Conservation (phyloP, 2,797 vertebrate species). For the Poeciliopsis paucimaculata region DNA sequence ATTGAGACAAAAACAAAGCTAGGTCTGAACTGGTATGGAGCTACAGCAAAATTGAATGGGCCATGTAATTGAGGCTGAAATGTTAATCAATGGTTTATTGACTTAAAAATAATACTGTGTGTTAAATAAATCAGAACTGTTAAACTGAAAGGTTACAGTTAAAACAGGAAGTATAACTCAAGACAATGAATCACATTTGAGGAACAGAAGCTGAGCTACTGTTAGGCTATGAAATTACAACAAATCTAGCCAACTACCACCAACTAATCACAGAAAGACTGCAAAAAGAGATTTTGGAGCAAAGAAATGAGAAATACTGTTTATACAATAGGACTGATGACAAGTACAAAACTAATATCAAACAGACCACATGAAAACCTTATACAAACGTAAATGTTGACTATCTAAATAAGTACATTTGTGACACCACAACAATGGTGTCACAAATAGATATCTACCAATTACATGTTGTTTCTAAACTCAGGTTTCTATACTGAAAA, state of each 20-base stretch:
- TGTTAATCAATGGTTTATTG: not conserved
- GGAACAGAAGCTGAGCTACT: slow-evolving; percentile 17
- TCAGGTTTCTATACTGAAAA: not conserved
- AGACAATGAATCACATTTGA: slow-evolving; percentile 64
- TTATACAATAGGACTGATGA: not conserved
- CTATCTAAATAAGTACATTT: not conserved
- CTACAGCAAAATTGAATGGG: not conserved
- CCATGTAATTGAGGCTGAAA: not conserved
- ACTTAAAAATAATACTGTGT: slow-evolving; percentile 2
- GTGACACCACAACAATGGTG: not conserved
- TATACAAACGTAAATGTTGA: not conserved
- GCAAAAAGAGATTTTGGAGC: not conserved
- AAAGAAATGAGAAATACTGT: not conserved
- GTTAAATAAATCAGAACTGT: not conserved
- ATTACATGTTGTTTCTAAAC: not conserved
- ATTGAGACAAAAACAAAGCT: slow-evolving; percentile 5
- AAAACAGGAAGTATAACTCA: slow-evolving; percentile 64
- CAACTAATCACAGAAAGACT: not conserved
- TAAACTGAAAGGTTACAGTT: slow-evolving; percentile 13
- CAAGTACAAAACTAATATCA: not conserved
- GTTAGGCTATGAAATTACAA: not conserved
- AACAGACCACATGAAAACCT: not conserved
- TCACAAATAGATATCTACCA: not conserved
- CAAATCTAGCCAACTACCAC: not conserved
- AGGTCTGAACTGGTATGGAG: not conserved